phyloP scores from a whole-genome alignment of 2,113 vertebrate species.

The Hemicordylus capensis region DNA sequence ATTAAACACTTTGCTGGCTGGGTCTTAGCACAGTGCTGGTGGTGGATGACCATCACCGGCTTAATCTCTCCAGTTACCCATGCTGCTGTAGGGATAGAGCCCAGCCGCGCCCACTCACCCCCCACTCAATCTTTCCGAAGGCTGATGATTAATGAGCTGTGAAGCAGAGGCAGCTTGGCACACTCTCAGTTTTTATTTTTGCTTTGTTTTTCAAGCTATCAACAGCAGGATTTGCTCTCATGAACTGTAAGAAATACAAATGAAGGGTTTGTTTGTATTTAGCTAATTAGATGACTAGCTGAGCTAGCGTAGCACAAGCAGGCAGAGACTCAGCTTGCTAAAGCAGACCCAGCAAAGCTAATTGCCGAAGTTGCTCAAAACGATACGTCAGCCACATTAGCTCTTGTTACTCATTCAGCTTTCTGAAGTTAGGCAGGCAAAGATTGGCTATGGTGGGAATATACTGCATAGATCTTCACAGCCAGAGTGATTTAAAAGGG shows the following conservation, averaged over 20 bases:
- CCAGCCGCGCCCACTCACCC: neutral
- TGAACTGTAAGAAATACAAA: conserved; percentile 72
- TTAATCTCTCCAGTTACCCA: neutral
- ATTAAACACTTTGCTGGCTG: neutral
- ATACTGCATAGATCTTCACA: neutral
- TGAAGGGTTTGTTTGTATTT: conserved; percentile 78
- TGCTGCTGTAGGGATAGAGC: rapidly evolving
- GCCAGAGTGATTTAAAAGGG: neutral
- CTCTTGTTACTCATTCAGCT: neutral
- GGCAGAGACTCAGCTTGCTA: conserved; percentile 61
- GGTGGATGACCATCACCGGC: neutral
- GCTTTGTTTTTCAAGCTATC: conserved; percentile 55
- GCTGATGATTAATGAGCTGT: conserved; percentile 13
- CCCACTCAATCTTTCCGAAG: rapidly evolving
- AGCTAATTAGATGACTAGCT: conserved; percentile 76
- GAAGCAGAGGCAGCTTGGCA: conserved; percentile 53
- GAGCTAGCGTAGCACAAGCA: conserved; percentile 53
- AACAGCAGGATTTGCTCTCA: conserved; percentile 73
- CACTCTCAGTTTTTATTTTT: neutral
- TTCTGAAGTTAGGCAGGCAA: conserved; percentile 17
- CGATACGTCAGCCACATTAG: conserved; percentile 25
- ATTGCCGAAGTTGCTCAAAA: conserved; percentile 47
- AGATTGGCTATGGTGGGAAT: conserved; percentile 12
- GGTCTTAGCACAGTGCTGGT: rapidly evolving
- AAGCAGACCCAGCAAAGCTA: conserved; percentile 36